These are phyloP conservation scores for Plebejus argus DNA, from an alignment of 2,888 invertebrate species.

Conservation along the genomic window DNA sequence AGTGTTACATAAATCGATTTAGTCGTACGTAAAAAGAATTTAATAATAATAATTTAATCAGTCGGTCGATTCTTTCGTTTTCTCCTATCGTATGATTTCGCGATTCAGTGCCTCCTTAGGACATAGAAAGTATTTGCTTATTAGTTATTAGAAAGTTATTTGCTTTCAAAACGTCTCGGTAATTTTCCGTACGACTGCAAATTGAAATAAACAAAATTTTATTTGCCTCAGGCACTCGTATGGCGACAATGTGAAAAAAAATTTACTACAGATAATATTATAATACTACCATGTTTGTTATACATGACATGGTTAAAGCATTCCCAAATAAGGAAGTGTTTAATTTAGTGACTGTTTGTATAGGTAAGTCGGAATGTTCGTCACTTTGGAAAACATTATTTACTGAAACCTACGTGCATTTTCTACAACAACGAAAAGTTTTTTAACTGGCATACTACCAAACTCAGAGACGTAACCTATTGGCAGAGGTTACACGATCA, in stretches of 20 bases:
- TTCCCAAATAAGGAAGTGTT: slow-evolving; percentile 22
- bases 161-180: slow-evolving; percentile 4
- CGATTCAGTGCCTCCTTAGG: slow-evolving; percentile 10
- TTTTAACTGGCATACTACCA: too few relatives aligned
- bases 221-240: not conserved
- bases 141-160: slow-evolving; percentile 23
- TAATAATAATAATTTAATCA: too few relatives aligned
- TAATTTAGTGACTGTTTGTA: not conserved
- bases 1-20: slow-evolving; percentile 18
- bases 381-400: too few relatives aligned
- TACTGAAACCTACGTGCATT: too few relatives aligned
- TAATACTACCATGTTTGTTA: too few relatives aligned
- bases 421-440: too few relatives aligned
- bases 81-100: slow-evolving; percentile 25
- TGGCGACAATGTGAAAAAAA: too few relatives aligned
- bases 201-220: not conserved
- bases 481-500: too few relatives aligned
- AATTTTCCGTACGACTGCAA: slow-evolving; percentile 10
- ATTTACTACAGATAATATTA: too few relatives aligned
- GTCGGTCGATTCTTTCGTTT: not conserved
- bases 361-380: not conserved
- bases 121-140: slow-evolving; percentile 20
- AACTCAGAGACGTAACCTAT: too few relatives aligned
- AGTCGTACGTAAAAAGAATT: not conserved
- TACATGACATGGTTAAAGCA: not conserved